phyloP scores from a whole-genome alignment of 2,888 invertebrate genomes.

The Linnaemya tessellans region DNA sequence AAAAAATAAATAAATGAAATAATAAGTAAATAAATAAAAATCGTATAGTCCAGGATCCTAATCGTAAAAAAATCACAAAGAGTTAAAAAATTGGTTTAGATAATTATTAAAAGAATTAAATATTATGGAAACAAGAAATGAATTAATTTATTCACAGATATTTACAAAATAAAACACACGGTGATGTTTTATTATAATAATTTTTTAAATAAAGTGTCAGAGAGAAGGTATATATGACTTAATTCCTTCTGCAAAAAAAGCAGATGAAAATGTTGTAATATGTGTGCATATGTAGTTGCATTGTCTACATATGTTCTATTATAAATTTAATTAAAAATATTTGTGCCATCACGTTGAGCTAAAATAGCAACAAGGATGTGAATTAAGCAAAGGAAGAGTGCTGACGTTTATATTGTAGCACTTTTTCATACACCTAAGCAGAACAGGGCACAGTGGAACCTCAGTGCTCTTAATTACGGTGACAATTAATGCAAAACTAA shows the following conservation, averaged over 20 bases:
- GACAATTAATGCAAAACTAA: too few species aligned
- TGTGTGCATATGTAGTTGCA: not conserved
- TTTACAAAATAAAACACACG: not conserved
- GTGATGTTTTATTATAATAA: not conserved
- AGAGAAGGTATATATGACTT: constrained; percentile 48
- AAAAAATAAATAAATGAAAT: too few species aligned
- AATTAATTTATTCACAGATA: not conserved
- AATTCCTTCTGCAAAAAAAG: constrained; percentile 27
- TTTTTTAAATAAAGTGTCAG: not conserved
- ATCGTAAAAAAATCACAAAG: too few species aligned
- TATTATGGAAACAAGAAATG: too few species aligned
- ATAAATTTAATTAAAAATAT: constrained; percentile 71
- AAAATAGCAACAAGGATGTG: constrained; percentile 22
- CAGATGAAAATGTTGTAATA: constrained; percentile 2
- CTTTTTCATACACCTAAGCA: constrained; percentile 63
- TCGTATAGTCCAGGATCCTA: too few species aligned
- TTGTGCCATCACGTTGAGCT: constrained; percentile 38
- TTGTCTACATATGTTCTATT: constrained; percentile 65
- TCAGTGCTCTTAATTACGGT: not conserved
- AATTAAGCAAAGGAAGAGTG: constrained; percentile 16
- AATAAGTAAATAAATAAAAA: too few species aligned
- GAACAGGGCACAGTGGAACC: not conserved
- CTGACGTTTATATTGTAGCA: constrained; percentile 40
- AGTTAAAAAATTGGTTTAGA: too few species aligned
- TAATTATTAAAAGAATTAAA: not conserved